Conservation (phyloP, 2,797 vertebrate genomes). For the Odontamblyopus rebecca region DNA sequence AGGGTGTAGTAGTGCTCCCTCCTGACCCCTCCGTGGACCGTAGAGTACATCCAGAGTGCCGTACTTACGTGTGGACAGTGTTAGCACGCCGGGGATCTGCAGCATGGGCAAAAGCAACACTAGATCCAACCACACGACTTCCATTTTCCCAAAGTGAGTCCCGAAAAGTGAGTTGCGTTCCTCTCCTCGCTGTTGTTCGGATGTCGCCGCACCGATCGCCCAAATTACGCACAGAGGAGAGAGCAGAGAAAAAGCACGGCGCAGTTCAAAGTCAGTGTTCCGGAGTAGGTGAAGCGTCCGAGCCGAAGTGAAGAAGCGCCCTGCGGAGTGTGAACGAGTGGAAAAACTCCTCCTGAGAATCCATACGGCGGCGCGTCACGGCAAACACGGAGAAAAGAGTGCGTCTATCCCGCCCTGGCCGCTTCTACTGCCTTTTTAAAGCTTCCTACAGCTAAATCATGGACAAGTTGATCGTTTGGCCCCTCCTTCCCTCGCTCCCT, state of each 20-base stretch:
- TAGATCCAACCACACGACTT: conserved; percentile 53
- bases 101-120: conserved; percentile 66
- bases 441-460: conserved; percentile 84
- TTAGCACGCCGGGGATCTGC: conserved; percentile 70
- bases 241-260: conserved; percentile 25
- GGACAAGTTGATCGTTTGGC: conserved; percentile 87
- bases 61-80: conserved; percentile 82
- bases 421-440: conserved; percentile 78
- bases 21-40: conserved; percentile 5
- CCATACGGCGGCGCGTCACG: conserved; percentile 34
- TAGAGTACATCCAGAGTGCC: conserved; percentile 33
- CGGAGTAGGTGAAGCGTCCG: conserved; percentile 40
- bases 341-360: conserved; percentile 24
- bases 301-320: conserved; percentile 27
- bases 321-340: conserved; percentile 36
- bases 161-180: not conserved
- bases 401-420: conserved; percentile 58
- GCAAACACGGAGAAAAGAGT: conserved; percentile 19
- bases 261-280: conserved; percentile 45
- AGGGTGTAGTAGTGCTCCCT: not conserved
- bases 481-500: conserved; percentile 78
- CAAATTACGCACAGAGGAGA: conserved; percentile 57
- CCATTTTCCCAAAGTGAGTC: conserved; percentile 59
- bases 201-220: conserved; percentile 45
- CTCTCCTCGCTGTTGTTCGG: conserved; percentile 46